Evolutionary conservation across 2,113 vertebrate genomes (phyloP).

Genomic region (Asarcornis scutulata): DNA sequence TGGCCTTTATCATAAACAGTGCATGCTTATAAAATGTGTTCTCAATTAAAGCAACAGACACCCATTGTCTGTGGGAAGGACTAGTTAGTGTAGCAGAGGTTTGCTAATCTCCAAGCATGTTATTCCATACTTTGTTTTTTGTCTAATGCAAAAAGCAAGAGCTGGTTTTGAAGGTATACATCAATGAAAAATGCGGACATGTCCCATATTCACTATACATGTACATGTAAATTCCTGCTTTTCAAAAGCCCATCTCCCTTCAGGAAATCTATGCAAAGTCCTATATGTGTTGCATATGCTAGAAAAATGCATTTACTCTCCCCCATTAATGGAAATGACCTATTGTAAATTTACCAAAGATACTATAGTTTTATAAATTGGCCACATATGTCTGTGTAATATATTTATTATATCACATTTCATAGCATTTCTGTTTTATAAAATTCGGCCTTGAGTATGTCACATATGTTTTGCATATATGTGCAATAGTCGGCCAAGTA

Average conservation of each 20-base stretch:
- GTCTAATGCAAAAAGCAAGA: background rate
- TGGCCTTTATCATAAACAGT: background rate
- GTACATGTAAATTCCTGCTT: background rate
- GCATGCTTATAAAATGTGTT: background rate
- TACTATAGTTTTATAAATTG: slow-evolving; percentile 59
- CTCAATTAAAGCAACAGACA: background rate
- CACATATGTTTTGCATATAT: slow-evolving; percentile 73
- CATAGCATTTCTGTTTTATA: slow-evolving; percentile 67
- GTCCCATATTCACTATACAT: background rate
- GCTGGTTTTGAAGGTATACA: background rate
- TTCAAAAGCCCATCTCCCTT: background rate
- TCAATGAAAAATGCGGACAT: background rate
- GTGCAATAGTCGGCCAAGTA: slow-evolving; percentile 50
- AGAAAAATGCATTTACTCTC: background rate
- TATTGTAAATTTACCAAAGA: slow-evolving; percentile 64
- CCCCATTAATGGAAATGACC: slow-evolving; percentile 52
- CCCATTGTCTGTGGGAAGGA: background rate
- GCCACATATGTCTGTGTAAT: slow-evolving; percentile 63
- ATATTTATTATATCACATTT: slow-evolving; percentile 70
- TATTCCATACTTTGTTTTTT: background rate
- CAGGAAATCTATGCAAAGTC: background rate
- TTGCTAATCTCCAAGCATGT: background rate
- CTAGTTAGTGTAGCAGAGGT: background rate
- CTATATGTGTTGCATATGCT: background rate
- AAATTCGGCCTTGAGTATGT: slow-evolving; percentile 65